phyloP scores from a whole-genome alignment of 1,140 invertebrate genomes.

The Scaptomyza hsui region DNA sequence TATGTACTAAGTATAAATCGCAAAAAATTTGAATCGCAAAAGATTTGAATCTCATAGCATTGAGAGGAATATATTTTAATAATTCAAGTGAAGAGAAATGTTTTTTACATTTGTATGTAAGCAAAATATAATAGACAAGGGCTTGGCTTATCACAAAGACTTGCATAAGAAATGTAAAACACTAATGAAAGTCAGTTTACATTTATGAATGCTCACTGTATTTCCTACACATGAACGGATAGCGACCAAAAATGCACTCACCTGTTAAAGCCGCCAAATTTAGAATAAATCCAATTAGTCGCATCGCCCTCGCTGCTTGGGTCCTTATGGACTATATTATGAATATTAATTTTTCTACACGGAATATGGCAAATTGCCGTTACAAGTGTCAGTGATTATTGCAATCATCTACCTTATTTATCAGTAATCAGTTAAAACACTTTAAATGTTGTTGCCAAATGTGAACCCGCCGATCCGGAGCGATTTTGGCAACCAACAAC shows the following conservation, averaged over 20 bases:
- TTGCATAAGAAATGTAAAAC: no score
- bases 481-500: not conserved
- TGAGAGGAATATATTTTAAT: not conserved
- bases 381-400: constrained; percentile 37
- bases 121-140: no score
- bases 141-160: no score
- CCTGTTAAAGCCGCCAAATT: constrained; percentile 76
- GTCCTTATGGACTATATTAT: constrained; percentile 32
- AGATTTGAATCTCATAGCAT: constrained; percentile 4
- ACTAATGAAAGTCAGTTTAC: no score
- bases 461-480: constrained; percentile 45
- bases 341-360: constrained; percentile 17
- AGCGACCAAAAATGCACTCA: constrained; percentile 41
- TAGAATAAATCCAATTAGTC: constrained; percentile 72
- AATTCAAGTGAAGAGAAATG: not conserved
- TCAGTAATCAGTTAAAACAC: constrained; percentile 30
- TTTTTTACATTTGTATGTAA: not conserved
- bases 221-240: not conserved
- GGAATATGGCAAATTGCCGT: not conserved
- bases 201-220: not conserved
- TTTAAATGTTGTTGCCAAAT: constrained; percentile 25
- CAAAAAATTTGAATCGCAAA: not conserved
- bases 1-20: not conserved
- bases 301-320: constrained; percentile 40
- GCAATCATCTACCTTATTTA: constrained; percentile 36